Base-by-base conservation (phyloP, 2,797 vertebrate genomes). In the Yasuhikotakia modesta region DNA sequence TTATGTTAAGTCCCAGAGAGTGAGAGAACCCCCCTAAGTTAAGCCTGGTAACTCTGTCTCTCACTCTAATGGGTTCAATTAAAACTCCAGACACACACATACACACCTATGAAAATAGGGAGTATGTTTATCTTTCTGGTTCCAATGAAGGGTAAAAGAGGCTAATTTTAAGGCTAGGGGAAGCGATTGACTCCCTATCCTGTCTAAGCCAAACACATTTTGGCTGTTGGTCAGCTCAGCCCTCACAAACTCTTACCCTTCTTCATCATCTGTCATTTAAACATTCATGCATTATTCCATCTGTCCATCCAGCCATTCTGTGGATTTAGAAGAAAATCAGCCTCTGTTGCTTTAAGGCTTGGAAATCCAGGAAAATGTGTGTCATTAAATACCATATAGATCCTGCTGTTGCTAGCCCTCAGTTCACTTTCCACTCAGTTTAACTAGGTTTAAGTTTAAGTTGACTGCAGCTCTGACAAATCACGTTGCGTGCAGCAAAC, bases 41-140 rank as follows among this genome's bases (percentile, higher is more conserved):
- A 30, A 78, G 60, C 63, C 73, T 61, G 78, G 79, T 75, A 81
- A 83, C 71, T 74, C 21, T 63, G 80, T 68, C 83, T 76, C 27
- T 63, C 83, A 83, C 70, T 73, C 87, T 91, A 88, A 91, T 66
- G 57, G 81, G 79, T 79, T 84, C 86, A 88, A 89, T 91, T 90
- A 90, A 90, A 89, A 88, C 71, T 81, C 69, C 79, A 83, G 79
- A 84, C 86, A 70, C 84, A 74, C 45, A 63, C 63, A 66, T 24
- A 64, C 66, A 77, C 73, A 73, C 50, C 66, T 66, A 78, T 64
- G 83, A 89, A 89, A 92, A 88, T 85, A 87, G 76, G 71, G 79
- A 55, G 83, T 78, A 76, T 87, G 86, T 90, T 90, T 88, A 89
- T 90, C 82, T 85, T 75, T 84, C 83, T 82, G 82, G 70, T 58